These are phyloP conservation scores for Ephydatia muelleri DNA, from an alignment of 37 sponge, comb jelly and placozoan genomes.

Conservation along the genomic window DNA sequence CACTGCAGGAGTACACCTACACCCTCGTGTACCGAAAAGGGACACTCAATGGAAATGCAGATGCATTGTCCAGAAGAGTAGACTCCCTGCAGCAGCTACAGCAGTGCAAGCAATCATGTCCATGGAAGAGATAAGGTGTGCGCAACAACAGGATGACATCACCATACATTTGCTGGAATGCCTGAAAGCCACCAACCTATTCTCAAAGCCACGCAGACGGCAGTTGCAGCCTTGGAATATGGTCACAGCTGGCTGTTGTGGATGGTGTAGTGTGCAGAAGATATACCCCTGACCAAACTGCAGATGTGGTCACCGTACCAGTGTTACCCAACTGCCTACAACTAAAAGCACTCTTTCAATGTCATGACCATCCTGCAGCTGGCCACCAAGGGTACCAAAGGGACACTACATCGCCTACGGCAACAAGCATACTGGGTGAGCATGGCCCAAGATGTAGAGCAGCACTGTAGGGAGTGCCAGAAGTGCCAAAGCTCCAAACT, in stretches of 20 bases:
- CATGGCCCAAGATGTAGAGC: constrained; percentile 43
- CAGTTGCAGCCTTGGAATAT: constrained; percentile 25
- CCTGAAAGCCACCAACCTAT: background rate
- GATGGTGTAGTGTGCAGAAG: constrained; percentile 47
- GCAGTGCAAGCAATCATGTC: background rate
- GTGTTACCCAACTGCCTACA: constrained; percentile 21
- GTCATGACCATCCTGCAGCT: constrained; percentile 27
- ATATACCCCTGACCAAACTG: constrained; percentile 25
- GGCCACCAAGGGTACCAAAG: constrained; percentile 61
- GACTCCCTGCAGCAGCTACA: background rate
- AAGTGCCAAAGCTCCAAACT: constrained; percentile 43
- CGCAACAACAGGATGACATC: background rate
- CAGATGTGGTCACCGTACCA: constrained; percentile 26
- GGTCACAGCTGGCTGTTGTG: constrained; percentile 39
- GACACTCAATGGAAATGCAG: constrained; percentile 53
- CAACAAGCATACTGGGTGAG: constrained; percentile 57
- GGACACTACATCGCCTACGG: constrained; percentile 48
- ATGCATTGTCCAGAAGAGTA: constrained; percentile 46
- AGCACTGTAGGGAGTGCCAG: constrained; percentile 46
- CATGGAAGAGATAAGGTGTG: background rate
- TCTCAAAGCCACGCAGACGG: background rate
- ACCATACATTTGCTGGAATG: background rate
- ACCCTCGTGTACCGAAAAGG: constrained; percentile 42
- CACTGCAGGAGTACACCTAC: constrained; percentile 50
- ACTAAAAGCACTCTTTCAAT: background rate